Conservation (phyloP, 1,140 invertebrate genomes). For the Artemia franciscana region DNA sequence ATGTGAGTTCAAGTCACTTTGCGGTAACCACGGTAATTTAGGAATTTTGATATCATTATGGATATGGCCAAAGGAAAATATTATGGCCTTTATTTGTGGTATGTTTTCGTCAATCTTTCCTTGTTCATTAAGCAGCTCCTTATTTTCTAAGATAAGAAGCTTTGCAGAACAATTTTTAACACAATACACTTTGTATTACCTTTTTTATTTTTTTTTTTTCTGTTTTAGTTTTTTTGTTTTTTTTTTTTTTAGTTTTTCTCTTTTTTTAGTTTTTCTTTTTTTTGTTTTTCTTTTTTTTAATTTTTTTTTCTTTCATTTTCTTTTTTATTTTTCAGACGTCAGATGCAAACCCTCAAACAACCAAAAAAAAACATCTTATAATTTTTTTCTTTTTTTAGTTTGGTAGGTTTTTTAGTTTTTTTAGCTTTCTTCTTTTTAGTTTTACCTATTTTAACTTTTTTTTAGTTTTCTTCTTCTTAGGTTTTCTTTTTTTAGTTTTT, state of each 20-base stretch:
- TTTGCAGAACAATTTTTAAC: too few species aligned
- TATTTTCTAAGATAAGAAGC: too few species aligned
- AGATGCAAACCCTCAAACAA: neutral
- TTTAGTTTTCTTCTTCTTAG: neutral
- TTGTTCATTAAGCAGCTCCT: too few species aligned
- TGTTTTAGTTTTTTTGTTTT: neutral
- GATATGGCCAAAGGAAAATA: too few species aligned
- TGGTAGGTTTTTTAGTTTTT: neutral
- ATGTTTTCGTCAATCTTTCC: too few species aligned
- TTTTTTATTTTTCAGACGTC: neutral
- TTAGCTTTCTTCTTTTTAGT: too few species aligned
- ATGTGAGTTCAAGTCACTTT: too few species aligned
- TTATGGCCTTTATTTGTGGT: too few species aligned
- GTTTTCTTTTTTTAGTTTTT: neutral
- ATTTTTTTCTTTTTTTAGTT: neutral
- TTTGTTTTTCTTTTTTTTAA: neutral
- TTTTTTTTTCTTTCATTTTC: neutral
- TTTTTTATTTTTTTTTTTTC: neutral
- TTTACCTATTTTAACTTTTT: too few species aligned
- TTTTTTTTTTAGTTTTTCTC: neutral
- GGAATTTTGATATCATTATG: too few species aligned
- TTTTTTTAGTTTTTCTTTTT: neutral
- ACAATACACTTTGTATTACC: neutral
- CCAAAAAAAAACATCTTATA: neutral
- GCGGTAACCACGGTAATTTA: too few species aligned